Percentiles rank a stretch among this genome's conserved stretches.
Evolutionary conservation across 2,113 vertebrate genomes (phyloP).

Genomic region (Hemicordylus capensis): DNA sequence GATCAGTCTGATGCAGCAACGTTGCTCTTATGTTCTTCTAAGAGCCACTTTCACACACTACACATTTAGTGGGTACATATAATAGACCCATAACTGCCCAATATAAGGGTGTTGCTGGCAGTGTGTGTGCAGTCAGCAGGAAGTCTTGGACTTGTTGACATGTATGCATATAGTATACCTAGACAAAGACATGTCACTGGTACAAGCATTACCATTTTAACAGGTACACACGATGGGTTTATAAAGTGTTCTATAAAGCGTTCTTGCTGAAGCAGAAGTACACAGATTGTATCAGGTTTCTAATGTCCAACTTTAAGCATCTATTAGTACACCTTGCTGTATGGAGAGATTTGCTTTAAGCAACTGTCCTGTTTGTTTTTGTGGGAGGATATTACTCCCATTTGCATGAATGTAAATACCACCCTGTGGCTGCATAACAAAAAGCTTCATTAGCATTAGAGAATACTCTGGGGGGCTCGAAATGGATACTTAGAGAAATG

Average conservation of each 20-base stretch:
- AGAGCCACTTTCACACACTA: not conserved
- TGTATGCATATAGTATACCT: not conserved
- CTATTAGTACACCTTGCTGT: not conserved
- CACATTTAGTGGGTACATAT: not conserved
- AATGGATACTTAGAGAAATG: conserved; percentile 30
- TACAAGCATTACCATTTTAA: not conserved
- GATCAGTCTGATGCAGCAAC: no score
- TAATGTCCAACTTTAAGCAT: not conserved
- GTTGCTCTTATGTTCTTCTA: not conserved
- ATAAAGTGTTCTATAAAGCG: not conserved
- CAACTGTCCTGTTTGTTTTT: conserved; percentile 20
- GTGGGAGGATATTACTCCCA: conserved; percentile 2
- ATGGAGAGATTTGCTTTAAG: not conserved
- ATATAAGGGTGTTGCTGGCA: not conserved
- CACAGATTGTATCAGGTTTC: not conserved
- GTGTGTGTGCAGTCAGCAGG: not conserved
- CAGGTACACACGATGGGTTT: not conserved
- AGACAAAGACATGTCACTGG: not conserved
- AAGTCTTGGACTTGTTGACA: not conserved
- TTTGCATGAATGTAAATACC: conserved; percentile 38
- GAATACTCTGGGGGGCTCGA: not conserved
- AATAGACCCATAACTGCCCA: not conserved
- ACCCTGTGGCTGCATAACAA: conserved; percentile 19
- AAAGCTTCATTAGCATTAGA: conserved; percentile 31
- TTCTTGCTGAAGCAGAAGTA: not conserved